Evolutionary conservation across 2,113 vertebrate genomes (phyloP).

Genomic region (Peromyscus maniculatus): DNA sequence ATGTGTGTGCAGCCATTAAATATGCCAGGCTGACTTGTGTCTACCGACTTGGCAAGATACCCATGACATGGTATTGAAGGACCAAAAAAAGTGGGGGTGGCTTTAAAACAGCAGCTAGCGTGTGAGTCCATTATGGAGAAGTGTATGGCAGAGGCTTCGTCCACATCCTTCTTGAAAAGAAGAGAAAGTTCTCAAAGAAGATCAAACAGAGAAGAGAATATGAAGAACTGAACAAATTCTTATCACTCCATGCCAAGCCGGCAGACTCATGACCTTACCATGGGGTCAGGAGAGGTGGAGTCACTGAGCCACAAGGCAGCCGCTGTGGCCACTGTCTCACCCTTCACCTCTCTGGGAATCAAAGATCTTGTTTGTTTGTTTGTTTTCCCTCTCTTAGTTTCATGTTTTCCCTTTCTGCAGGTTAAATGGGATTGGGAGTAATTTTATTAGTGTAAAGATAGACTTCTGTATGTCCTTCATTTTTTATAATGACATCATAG

Average conservation of each 20-base stretch:
- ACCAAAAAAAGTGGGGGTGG: not conserved
- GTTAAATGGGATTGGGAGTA: not conserved
- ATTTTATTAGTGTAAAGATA: not conserved
- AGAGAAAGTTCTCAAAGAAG: not conserved
- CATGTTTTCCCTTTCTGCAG: not conserved
- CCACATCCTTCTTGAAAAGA: not conserved
- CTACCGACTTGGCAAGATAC: constrained; percentile 53
- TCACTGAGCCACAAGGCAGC: rapidly evolving
- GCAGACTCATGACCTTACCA: rapidly evolving
- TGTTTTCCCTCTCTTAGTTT: not conserved
- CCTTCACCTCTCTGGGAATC: not conserved
- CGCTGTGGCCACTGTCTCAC: rapidly evolving
- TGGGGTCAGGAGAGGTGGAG: not conserved
- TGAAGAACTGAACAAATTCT: not conserved
- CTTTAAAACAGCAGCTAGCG: constrained; percentile 62
- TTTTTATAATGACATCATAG: not conserved
- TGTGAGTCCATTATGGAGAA: constrained; percentile 46
- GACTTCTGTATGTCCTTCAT: not conserved
- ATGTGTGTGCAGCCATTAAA: constrained; percentile 40
- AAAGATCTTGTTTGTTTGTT: rapidly evolving
- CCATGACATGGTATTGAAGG: constrained; percentile 12
- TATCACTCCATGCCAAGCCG: no score
- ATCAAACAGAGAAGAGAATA: not conserved
- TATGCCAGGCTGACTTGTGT: constrained; percentile 44
- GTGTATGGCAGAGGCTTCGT: not conserved